phyloP scores from a whole-genome alignment of 2,113 vertebrate genomes.

The Gallinago undulata region DNA sequence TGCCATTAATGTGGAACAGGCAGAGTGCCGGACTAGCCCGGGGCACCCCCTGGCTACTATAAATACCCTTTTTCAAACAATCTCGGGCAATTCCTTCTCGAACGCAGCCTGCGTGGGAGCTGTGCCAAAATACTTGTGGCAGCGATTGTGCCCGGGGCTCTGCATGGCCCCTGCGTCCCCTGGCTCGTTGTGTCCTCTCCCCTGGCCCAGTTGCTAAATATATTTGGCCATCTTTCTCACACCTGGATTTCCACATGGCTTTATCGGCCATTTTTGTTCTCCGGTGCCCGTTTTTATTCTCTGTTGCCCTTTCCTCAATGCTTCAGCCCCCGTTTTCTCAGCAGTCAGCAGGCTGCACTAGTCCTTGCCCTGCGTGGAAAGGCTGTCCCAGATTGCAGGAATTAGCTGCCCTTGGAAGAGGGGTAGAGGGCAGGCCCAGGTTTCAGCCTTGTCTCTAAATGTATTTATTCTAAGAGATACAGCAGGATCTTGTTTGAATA shows the following conservation, averaged over 20 bases:
- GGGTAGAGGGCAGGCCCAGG: not conserved
- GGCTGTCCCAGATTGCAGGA: not conserved
- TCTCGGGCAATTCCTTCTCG: not conserved
- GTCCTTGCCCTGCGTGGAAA: not conserved
- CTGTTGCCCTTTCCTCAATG: fast-evolving
- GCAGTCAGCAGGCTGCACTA: not conserved
- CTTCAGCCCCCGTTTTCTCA: not conserved
- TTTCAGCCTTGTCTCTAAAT: not conserved
- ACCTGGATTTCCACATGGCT: not conserved
- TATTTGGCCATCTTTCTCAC: not conserved
- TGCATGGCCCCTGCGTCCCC: not conserved
- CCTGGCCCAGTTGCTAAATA: not conserved
- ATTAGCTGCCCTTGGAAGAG: not conserved
- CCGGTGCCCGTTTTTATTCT: not conserved
- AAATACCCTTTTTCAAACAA: not conserved
- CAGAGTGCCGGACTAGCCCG: not conserved
- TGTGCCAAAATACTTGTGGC: not conserved
- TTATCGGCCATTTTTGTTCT: not conserved
- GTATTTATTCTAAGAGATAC: conserved; percentile 4
- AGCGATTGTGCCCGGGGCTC: not conserved
- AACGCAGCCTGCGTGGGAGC: not conserved
- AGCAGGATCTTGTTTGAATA: conserved; percentile 52
- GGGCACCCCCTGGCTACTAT: not conserved
- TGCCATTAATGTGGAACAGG: not conserved
- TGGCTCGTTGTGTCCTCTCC: not conserved